Conservation (phyloP, 1,140 invertebrate species). For the Polypedilum vanderplanki region DNA sequence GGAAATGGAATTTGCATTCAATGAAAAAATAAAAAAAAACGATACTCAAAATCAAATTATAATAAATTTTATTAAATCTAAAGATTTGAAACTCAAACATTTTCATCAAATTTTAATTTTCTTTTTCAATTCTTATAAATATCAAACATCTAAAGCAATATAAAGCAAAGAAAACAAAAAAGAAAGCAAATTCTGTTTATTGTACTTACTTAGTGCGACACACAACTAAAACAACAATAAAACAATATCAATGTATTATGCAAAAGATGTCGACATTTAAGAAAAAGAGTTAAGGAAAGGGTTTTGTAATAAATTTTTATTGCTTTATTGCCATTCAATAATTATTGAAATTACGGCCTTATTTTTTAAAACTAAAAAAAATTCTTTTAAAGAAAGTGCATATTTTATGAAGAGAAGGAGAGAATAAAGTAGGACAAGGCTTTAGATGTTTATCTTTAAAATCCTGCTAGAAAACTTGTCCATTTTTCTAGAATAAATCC, state of each 20-base stretch:
- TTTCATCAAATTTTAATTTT: no score
- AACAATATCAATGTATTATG: no score
- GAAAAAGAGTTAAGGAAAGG: not conserved
- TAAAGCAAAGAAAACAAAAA: no score
- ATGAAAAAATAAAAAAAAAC: no score
- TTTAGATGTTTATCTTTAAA: slow-evolving; percentile 3
- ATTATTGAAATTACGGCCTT: slow-evolving; percentile 22
- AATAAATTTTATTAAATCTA: no score
- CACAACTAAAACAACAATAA: no score
- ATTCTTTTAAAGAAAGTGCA: not conserved
- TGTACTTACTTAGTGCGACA: not conserved
- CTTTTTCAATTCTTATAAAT: no score
- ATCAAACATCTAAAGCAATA: no score
- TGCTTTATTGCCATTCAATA: slow-evolving; percentile 6
- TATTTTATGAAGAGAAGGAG: not conserved
- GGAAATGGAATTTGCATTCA: no score
- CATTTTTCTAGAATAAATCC: not conserved
- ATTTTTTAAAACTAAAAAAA: not conserved
- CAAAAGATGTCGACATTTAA: no score
- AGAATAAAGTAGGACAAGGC: not conserved
- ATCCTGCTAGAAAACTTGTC: not conserved
- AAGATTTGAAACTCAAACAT: no score
- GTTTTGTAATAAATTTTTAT: not conserved
- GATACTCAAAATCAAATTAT: no score
- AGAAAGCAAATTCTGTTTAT: not conserved